Evolutionary conservation across 2,113 vertebrate species (phyloP).

Genomic region (Hirundichthys speculiger): DNA sequence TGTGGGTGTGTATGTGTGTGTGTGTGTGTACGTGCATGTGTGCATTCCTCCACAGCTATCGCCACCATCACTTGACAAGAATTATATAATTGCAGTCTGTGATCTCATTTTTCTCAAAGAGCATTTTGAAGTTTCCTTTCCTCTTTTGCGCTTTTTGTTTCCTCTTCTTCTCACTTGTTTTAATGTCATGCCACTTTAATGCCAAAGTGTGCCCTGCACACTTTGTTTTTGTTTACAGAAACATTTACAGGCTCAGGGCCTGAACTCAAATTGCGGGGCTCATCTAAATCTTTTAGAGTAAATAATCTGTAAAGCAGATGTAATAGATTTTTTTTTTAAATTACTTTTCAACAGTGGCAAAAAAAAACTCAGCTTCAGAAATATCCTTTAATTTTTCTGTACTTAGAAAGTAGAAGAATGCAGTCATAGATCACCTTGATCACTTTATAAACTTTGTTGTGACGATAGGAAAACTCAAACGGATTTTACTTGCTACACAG

Average conservation of each 20-base stretch:
- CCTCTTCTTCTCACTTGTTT: slow-evolving; percentile 67
- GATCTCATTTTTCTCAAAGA: slow-evolving; percentile 91
- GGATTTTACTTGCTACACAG: not conserved
- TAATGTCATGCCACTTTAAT: slow-evolving; percentile 29
- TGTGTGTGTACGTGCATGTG: slow-evolving; percentile 8
- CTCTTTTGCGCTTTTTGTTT: slow-evolving; percentile 76
- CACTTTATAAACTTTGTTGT: too few species aligned
- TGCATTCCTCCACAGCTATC: slow-evolving; percentile 87
- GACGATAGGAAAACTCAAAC: not conserved
- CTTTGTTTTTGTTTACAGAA: slow-evolving; percentile 39
- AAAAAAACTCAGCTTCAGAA: too few species aligned
- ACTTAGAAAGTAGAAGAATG: too few species aligned
- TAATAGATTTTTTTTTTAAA: too few species aligned
- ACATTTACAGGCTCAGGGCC: too few species aligned
- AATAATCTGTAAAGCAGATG: too few species aligned
- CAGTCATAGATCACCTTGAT: too few species aligned
- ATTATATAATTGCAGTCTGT: slow-evolving; percentile 95
- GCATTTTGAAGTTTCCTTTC: slow-evolving; percentile 86
- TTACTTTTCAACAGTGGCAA: too few species aligned
- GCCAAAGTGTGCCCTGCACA: slow-evolving; percentile 18
- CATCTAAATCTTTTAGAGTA: too few species aligned
- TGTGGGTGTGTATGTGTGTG: slow-evolving; percentile 24
- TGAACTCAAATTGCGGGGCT: too few species aligned
- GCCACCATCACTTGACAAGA: slow-evolving; percentile 92
- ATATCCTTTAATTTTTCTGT: too few species aligned